phyloP scores from a whole-genome alignment of 2,797 vertebrate species.

The Dipus sagitta region DNA sequence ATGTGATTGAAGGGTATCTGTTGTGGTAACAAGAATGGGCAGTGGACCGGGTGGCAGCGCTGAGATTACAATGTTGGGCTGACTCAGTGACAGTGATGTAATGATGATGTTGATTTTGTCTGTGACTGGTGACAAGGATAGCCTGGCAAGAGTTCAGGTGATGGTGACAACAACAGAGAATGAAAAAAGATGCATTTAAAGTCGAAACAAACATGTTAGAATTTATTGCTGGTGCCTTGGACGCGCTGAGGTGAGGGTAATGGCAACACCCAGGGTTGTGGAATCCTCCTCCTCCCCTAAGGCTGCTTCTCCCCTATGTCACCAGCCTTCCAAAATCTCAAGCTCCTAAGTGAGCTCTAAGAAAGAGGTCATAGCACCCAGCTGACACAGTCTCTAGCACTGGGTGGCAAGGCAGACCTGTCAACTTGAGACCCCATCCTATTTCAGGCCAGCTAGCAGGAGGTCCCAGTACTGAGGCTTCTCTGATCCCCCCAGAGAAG shows the following conservation, averaged over 20 bases:
- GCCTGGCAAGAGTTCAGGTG: not conserved
- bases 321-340: not conserved
- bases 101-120: not conserved
- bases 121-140: not conserved
- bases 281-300: not conserved
- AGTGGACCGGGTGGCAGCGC: not conserved
- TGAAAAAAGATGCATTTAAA: constrained; percentile 39
- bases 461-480: constrained; percentile 66
- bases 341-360: constrained; percentile 26
- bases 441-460: constrained; percentile 40
- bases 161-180: not conserved
- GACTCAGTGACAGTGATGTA: not conserved
- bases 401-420: not conserved
- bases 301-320: not conserved
- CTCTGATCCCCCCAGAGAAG: constrained; percentile 77
- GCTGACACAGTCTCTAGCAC: not conserved
- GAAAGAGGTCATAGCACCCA: not conserved
- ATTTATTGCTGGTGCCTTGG: not conserved
- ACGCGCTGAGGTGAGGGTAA: not conserved
- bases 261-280: not conserved
- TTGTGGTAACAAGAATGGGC: not conserved
- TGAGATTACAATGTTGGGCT: not conserved
- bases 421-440: not conserved
- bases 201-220: not conserved
- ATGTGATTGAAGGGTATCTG: not conserved